These are phyloP conservation scores for Zeus faber DNA, from an alignment of 2,113 vertebrate genomes.

Conservation along the genomic window DNA sequence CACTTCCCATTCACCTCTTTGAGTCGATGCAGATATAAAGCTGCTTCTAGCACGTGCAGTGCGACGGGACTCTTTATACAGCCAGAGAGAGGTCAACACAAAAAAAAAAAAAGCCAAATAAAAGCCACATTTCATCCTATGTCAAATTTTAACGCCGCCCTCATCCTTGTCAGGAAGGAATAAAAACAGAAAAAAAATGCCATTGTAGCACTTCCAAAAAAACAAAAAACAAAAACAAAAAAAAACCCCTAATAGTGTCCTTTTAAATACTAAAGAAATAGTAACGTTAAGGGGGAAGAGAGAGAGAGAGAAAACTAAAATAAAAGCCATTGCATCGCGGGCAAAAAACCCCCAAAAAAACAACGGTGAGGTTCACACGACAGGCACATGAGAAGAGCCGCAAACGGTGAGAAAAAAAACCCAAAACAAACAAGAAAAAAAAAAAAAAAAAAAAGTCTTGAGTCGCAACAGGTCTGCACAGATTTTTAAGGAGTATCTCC, in stretches of 20 bases:
- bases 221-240: constrained; percentile 6
- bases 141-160: too few relatives aligned
- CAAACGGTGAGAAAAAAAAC: too few relatives aligned
- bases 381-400: constrained; percentile 50
- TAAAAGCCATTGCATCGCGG: constrained; percentile 44
- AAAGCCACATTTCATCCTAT: background rate
- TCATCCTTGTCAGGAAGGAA: too few relatives aligned
- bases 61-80: constrained; percentile 44
- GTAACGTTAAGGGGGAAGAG: constrained; percentile 45
- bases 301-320: constrained; percentile 5
- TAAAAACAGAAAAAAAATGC: background rate
- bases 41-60: constrained; percentile 43
- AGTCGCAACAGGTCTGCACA: too few relatives aligned
- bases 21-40: constrained; percentile 36
- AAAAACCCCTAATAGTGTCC: constrained; percentile 15
- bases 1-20: constrained; percentile 45
- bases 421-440: too few relatives aligned
- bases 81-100: constrained; percentile 28
- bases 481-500: too few relatives aligned
- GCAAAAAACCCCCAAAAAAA: too few relatives aligned
- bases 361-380: constrained; percentile 47
- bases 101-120: constrained; percentile 15
- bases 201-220: too few relatives aligned
- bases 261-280: constrained; percentile 45
- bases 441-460: too few relatives aligned